phyloP scores from a whole-genome alignment of 2,888 invertebrate species.

The Heliconius erato region DNA sequence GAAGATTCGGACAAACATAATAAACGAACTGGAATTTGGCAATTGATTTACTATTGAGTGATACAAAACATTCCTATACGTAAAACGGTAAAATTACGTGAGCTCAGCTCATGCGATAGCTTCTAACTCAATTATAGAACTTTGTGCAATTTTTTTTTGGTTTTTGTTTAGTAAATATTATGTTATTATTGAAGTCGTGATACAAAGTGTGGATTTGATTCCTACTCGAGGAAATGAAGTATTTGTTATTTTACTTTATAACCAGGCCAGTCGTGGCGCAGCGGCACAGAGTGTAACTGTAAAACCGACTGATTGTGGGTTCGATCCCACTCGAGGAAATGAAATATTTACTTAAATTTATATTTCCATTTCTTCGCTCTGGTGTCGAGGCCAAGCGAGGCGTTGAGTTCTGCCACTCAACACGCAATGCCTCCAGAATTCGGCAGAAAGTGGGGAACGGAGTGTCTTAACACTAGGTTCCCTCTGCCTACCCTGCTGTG shows the following conservation, averaged over 20 bases:
- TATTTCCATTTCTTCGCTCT: too few species aligned
- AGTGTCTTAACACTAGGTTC: too few species aligned
- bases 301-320: too few species aligned
- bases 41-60: slow-evolving; percentile 25
- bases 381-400: too few species aligned
- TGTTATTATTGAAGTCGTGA: neutral
- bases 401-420: too few species aligned
- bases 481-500: too few species aligned
- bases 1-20: slow-evolving; percentile 42
- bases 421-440: too few species aligned
- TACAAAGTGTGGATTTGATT: neutral
- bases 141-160: neutral
- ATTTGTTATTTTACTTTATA: neutral
- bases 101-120: neutral
- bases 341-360: too few species aligned
- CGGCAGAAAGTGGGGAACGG: too few species aligned
- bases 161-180: neutral
- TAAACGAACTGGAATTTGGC: slow-evolving; percentile 39
- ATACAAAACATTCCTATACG: slow-evolving; percentile 25
- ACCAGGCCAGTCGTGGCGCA: too few species aligned
- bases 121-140: slow-evolving; percentile 16
- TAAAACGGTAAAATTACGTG: slow-evolving; percentile 17
- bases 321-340: too few species aligned
- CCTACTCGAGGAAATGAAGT: neutral
- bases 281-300: too few species aligned